Evolutionary conservation across 1,140 invertebrate species (phyloP).

Genomic region (Drosophila kurseongensis): DNA sequence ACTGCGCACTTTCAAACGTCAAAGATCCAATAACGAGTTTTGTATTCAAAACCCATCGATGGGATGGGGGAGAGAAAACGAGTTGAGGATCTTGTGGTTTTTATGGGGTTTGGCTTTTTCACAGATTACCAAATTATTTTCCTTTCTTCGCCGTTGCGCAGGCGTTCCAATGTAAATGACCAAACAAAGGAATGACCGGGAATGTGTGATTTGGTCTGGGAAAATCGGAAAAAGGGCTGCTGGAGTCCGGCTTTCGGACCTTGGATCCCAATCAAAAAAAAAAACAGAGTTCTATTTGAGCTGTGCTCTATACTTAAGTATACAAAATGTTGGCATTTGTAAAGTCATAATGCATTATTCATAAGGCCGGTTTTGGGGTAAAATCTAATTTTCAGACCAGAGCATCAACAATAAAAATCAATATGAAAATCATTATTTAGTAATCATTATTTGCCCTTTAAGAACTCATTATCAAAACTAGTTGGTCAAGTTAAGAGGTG

Average conservation of each 20-base stretch:
- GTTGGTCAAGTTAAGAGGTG: background rate
- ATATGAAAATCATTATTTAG: background rate
- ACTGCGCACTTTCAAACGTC: slow-evolving; percentile 67
- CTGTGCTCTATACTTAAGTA: background rate
- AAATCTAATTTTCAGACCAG: background rate
- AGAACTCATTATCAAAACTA: background rate
- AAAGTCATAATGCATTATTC: slow-evolving; percentile 3
- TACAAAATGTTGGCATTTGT: background rate
- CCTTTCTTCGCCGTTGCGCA: slow-evolving; percentile 41
- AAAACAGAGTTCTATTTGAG: slow-evolving; percentile 6
- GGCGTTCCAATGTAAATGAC: slow-evolving; percentile 40
- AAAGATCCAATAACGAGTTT: slow-evolving; percentile 69
- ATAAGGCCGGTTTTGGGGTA: background rate
- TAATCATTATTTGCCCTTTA: background rate
- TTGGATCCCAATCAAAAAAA: slow-evolving; percentile 3
- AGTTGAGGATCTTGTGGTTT: slow-evolving; percentile 76
- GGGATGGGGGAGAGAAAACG: slow-evolving; percentile 42
- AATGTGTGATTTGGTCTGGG: slow-evolving; percentile 56
- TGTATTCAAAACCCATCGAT: slow-evolving; percentile 42
- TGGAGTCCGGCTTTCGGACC: slow-evolving; percentile 13
- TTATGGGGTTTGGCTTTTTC: slow-evolving; percentile 82
- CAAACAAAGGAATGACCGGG: slow-evolving; percentile 51
- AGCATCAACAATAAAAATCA: background rate
- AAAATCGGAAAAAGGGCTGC: slow-evolving; percentile 20
- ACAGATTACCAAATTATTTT: slow-evolving; percentile 78